phyloP scores from a whole-genome alignment of 2,797 vertebrate species.

The Arrhamphus sclerolepis region DNA sequence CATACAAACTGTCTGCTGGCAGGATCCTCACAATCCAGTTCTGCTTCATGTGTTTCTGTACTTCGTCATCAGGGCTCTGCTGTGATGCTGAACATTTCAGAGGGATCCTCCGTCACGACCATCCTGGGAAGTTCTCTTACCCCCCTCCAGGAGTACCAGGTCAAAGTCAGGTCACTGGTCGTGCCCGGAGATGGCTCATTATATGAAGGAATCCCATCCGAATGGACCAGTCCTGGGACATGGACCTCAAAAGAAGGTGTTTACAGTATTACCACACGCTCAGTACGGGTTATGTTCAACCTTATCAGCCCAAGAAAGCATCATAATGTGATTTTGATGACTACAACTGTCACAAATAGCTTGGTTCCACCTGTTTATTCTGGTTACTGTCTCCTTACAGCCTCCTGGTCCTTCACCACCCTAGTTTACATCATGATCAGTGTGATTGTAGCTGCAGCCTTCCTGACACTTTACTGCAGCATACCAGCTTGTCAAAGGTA shows the following conservation, averaged over 20 bases:
- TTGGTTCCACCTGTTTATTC: background rate
- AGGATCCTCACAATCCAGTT: too few species aligned
- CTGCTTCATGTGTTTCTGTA: background rate
- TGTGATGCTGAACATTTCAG: background rate
- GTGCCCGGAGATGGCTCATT: fast-evolving
- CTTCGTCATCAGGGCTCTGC: conserved; percentile 33
- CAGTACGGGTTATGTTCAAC: background rate
- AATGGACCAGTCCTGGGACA: conserved; percentile 64
- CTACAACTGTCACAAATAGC: background rate
- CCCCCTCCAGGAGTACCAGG: conserved; percentile 56
- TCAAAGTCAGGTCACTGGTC: conserved; percentile 64
- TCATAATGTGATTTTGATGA: background rate
- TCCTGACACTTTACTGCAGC: conserved; percentile 59
- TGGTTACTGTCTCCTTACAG: conserved; percentile 43
- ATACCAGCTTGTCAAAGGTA: conserved; percentile 73
- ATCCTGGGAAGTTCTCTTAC: conserved; percentile 31
- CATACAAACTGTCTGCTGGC: too few species aligned
- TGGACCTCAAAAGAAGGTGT: conserved; percentile 73
- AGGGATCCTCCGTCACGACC: background rate
- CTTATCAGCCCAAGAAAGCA: background rate
- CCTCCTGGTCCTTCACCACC: conserved; percentile 21
- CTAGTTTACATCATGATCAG: conserved; percentile 54
- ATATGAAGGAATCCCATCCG: conserved; percentile 60
- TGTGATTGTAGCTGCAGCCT: conserved; percentile 32
- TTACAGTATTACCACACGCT: background rate